Percentiles rank a stretch among this genome's conserved stretches.
Conservation (phyloP, 2,113 vertebrate species). For the Archilochus colubris region DNA sequence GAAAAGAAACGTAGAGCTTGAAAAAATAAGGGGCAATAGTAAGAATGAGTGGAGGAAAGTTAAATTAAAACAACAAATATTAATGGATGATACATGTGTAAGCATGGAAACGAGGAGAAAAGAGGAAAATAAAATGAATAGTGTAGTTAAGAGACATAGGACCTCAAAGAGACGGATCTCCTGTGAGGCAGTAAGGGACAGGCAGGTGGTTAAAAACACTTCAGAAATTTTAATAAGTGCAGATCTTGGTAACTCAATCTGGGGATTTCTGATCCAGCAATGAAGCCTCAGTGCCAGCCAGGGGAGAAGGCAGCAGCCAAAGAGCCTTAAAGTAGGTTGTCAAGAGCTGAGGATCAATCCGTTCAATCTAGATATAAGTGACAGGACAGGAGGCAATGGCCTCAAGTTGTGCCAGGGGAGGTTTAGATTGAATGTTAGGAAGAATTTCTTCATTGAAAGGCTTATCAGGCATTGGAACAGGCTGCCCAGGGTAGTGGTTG, state of each 20-base stretch:
- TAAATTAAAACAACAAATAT: neutral
- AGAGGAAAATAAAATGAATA: neutral
- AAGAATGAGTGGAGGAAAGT: neutral
- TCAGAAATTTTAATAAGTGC: neutral
- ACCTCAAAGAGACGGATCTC: neutral
- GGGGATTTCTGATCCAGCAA: neutral
- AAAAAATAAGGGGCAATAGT: neutral
- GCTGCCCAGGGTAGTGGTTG: too few species aligned
- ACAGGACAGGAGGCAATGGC: too few species aligned
- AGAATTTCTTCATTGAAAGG: too few species aligned
- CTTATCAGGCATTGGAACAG: too few species aligned
- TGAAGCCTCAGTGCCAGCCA: neutral
- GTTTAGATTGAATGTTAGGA: too few species aligned
- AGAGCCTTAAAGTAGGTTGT: neutral
- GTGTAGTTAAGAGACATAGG: neutral
- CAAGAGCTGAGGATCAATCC: too few species aligned
- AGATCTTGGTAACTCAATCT: neutral
- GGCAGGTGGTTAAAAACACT: too few species aligned
- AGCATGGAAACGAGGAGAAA: neutral
- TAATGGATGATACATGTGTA: neutral
- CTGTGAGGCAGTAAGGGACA: neutral
- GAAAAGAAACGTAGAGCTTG: neutral
- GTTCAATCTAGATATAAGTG: too few species aligned
- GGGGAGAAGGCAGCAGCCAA: neutral
- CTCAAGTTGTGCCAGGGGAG: too few species aligned